Base-by-base conservation (phyloP, 2,888 invertebrate species). In the Encarsia formosa region DNA sequence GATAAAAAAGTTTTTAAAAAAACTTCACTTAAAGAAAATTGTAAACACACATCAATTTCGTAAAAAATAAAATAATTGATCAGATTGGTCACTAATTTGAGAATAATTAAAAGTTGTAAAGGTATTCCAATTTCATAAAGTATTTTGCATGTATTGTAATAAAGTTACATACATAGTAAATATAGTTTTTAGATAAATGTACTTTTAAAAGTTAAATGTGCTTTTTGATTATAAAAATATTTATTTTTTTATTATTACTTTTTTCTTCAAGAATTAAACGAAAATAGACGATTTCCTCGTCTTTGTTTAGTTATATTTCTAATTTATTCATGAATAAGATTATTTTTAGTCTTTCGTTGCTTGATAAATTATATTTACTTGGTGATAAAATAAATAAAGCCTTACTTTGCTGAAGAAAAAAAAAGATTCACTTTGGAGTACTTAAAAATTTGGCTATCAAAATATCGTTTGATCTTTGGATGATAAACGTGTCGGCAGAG, bases 401-500 rank as follows among this genome's bases (percentile, higher is more conserved):
- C 20, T 50, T 50, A 31, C 34, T 47, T 48, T 44, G 35, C 40
- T 24, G 22, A 50, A 47, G 47, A 49, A 39, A 53, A 53, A 50
- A 44, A 37, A 11, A 13, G 39, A 37, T 44, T 53, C 23, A 29
- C 44, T 48, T 44, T 43, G 50, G 40, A 50, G 45, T 48, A 54
- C 41, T 52, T 6, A 29, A 37, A 52, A 56, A 53, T 51, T 56
- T 53, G 41, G 45, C 43, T 53, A 50, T 56, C 53, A 56, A 53
- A 56, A 53, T 56, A 56, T 53, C 24, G 35, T 48, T 56, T 39
- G 48, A 56, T 56, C 56, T 56, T 53, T 56, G 56, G 52, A 38
- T 38, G 20, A 39, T 52, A 56, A 47, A 50, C 44, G 44, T 57
- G 47, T 46, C 52, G n/a, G n/a, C n/a, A 26, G 11, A 52, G 52